These are phyloP conservation scores for Muntiacus reevesi DNA, from an alignment of 2,113 vertebrate genomes.

Conservation along the genomic window DNA sequence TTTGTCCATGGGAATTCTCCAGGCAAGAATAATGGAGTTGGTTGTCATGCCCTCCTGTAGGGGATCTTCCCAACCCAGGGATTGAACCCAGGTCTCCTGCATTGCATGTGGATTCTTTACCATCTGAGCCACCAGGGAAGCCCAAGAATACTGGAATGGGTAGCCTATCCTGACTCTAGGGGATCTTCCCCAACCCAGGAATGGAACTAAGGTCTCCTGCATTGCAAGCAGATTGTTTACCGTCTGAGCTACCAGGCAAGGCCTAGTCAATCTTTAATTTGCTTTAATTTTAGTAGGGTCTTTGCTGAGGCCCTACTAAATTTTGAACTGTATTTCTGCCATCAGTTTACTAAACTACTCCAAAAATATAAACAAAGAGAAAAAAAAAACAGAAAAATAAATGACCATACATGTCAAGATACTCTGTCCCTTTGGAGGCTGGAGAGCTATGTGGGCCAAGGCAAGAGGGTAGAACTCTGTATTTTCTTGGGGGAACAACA, in stretches of 20 bases:
- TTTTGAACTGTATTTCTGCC: background rate
- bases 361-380: background rate
- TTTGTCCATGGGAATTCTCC: background rate
- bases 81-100: background rate
- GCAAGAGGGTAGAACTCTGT: background rate
- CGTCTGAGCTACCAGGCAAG: background rate
- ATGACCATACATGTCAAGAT: background rate
- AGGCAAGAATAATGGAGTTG: background rate
- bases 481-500: background rate
- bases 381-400: background rate
- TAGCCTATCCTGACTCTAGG: background rate
- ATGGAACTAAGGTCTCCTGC: background rate
- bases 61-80: background rate
- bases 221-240: background rate
- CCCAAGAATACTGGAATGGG: background rate
- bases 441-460: background rate
- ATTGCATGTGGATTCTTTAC: background rate
- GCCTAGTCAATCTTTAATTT: background rate
- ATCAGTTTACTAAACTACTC: background rate
- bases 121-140: background rate
- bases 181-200: background rate
- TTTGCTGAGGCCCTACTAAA: background rate
- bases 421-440: background rate
- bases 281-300: background rate
- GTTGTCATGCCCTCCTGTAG: background rate